Conservation (phyloP, 2,888 invertebrate species). For the Miltochrista miniata region DNA sequence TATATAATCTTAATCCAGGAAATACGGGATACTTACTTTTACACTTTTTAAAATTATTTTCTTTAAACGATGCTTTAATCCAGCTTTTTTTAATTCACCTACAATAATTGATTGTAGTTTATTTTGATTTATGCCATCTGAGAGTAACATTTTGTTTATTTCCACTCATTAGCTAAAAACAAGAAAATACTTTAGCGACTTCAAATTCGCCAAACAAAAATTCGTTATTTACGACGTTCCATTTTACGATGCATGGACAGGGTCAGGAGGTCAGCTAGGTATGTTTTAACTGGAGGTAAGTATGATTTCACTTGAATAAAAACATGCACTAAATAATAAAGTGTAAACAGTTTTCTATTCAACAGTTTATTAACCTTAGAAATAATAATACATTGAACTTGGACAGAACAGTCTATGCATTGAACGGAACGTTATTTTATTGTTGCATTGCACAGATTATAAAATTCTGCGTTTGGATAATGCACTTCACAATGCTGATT, state of each 20-base stretch:
- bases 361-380: no score
- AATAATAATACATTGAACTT: no score
- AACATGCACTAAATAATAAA: no score
- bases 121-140: constrained; percentile 76
- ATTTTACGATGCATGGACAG: neutral
- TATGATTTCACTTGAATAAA: no score
- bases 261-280: no score
- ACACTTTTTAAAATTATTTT: constrained; percentile 84
- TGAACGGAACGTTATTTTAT: no score
- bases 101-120: constrained; percentile 83
- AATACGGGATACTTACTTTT: constrained; percentile 63
- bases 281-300: no score
- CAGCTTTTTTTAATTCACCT: constrained; percentile 86
- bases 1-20: constrained; percentile 8
- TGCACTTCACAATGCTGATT: no score
- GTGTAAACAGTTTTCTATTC: no score
- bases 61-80: constrained; percentile 88
- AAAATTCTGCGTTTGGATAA: no score
- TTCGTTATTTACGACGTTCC: constrained; percentile 43
- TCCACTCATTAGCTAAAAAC: constrained; percentile 31
- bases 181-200: constrained; percentile 25
- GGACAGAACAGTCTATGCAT: no score
- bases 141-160: constrained; percentile 74
- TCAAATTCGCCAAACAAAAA: constrained; percentile 49
- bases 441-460: no score